A percentile compares a stretch with the other conserved stretches of the same genome.
phyloP scores from a whole-genome alignment of 2,113 vertebrate species.

The Mola mola region DNA sequence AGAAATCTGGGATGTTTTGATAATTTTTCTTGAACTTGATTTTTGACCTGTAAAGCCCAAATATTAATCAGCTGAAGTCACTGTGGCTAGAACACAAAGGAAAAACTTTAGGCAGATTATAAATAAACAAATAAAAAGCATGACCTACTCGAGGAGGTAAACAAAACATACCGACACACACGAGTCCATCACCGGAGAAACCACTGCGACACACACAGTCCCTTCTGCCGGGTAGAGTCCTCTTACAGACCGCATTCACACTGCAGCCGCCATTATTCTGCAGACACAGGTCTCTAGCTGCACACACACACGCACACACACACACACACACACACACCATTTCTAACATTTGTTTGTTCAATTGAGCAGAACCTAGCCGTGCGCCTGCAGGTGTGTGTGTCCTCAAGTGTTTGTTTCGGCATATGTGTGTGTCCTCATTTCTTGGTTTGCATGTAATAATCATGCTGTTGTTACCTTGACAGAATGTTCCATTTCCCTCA shows the following conservation, averaged over 20 bases:
- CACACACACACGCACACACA: slow-evolving; percentile 3
- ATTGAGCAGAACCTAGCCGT: too few species aligned
- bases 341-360: too few species aligned
- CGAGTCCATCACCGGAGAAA: slow-evolving; percentile 86
- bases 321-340: background rate
- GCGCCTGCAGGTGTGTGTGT: too few species aligned
- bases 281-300: slow-evolving; percentile 86
- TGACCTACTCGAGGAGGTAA: background rate
- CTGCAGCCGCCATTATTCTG: slow-evolving; percentile 88
- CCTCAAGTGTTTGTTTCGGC: background rate
- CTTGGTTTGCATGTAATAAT: too few species aligned
- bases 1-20: too few species aligned
- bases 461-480: slow-evolving; percentile 80
- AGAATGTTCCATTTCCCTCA: slow-evolving; percentile 88
- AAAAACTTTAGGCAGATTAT: too few species aligned
- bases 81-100: too few species aligned
- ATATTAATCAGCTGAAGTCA: too few species aligned
- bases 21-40: too few species aligned
- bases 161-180: slow-evolving; percentile 86
- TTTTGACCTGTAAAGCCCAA: too few species aligned
- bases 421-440: too few species aligned
- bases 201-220: slow-evolving; percentile 84
- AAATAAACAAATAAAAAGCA: too few species aligned
- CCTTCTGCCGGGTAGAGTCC: slow-evolving; percentile 85
- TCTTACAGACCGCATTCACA: slow-evolving; percentile 84